Conservation (phyloP, 2,113 vertebrate genomes). For the Psilopsiagon aymara region DNA sequence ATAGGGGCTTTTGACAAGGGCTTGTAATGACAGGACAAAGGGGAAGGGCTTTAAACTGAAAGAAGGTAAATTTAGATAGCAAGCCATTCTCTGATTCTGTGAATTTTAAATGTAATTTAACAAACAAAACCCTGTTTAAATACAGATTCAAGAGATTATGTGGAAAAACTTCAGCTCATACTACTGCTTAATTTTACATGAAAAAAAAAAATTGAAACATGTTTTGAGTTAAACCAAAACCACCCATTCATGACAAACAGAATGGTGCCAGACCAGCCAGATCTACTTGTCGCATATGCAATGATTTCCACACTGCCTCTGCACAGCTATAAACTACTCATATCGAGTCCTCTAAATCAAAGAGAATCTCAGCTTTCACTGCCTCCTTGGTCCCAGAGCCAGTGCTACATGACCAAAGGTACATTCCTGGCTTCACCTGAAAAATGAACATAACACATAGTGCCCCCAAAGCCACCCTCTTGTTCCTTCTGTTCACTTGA, state of each 20-base stretch:
- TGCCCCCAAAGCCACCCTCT: neutral
- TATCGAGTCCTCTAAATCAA: neutral
- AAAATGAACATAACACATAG: neutral
- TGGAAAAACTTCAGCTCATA: neutral
- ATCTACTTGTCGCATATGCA: fast-evolving
- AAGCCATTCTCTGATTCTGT: neutral
- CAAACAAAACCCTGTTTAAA: neutral
- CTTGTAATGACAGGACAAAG: neutral
- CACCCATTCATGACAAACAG: neutral
- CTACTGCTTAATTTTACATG: neutral
- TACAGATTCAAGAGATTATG: neutral
- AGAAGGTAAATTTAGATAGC: neutral
- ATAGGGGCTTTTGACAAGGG: neutral
- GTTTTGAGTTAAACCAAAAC: neutral
- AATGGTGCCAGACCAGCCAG: neutral
- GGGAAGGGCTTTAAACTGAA: neutral
- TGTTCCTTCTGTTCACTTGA: neutral
- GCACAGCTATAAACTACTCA: neutral
- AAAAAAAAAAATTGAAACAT: neutral
- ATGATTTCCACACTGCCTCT: neutral
- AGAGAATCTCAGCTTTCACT: neutral
- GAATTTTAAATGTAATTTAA: neutral
- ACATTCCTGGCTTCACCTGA: neutral
- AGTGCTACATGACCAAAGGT: neutral
- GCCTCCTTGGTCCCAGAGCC: neutral